A percentile compares a stretch with the other conserved stretches of the same genome.
These are phyloP conservation scores for Caranx melampygus DNA, from an alignment of 2,113 vertebrate genomes.

Conservation along the genomic window DNA sequence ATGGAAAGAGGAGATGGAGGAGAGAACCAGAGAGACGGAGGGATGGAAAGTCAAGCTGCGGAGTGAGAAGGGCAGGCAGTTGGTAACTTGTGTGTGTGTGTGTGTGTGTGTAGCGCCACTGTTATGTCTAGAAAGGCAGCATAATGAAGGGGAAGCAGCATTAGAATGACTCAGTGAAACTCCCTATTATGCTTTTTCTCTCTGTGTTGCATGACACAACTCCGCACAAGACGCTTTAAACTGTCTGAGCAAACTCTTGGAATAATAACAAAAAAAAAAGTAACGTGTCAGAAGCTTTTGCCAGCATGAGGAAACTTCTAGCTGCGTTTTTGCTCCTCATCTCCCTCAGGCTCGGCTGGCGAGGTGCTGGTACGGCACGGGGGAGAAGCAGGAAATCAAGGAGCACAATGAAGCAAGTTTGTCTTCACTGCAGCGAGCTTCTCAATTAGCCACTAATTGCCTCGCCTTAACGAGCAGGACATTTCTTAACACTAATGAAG, in stretches of 20 bases:
- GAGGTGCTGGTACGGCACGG: too few species aligned
- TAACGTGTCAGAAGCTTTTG: conserved; percentile 11
- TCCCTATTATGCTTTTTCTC: conserved; percentile 35
- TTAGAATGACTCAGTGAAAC: conserved; percentile 42
- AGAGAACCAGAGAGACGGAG: conserved; percentile 50
- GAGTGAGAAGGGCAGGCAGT: conserved; percentile 85
- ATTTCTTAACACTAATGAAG: conserved; percentile 79
- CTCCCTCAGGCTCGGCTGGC: conserved; percentile 26
- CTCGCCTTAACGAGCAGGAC: conserved; percentile 72
- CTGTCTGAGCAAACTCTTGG: conserved; percentile 28
- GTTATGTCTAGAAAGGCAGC: conserved; percentile 65
- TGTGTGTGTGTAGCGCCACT: conserved; percentile 18
- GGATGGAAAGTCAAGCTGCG: conserved; percentile 78
- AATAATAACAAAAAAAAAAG: conserved; percentile 34
- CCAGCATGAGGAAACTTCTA: background rate
- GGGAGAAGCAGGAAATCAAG: background rate
- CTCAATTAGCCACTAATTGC: conserved; percentile 81
- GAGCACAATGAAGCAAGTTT: conserved; percentile 50
- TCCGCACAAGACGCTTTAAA: conserved; percentile 15
- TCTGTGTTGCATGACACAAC: conserved; percentile 11
- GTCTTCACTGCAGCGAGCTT: conserved; percentile 64
- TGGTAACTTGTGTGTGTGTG: conserved; percentile 45
- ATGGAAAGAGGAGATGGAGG: conserved; percentile 70
- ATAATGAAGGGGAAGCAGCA: conserved; percentile 58
- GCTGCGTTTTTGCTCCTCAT: conserved; percentile 1